phyloP scores from a whole-genome alignment of 1,140 invertebrate genomes.

The Drosophila sp. region DNA sequence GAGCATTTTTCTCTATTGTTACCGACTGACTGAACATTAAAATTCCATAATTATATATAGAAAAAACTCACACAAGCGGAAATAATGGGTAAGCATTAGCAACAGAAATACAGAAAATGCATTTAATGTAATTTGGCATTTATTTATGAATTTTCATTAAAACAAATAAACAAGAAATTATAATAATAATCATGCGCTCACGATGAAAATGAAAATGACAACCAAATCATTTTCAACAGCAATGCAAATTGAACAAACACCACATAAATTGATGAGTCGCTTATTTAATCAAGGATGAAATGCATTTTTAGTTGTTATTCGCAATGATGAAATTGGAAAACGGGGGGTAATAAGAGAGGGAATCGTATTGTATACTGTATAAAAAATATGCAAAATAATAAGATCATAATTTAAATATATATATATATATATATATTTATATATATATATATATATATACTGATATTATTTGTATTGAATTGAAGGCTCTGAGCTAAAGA shows the following conservation, averaged over 20 bases:
- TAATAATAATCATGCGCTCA: constrained; percentile 55
- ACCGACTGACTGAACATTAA: constrained; percentile 44
- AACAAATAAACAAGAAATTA: constrained; percentile 73
- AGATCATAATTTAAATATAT: neutral
- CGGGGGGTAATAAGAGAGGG: no score
- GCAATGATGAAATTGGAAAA: constrained; percentile 1
- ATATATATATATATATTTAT: no score
- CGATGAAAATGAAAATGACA: constrained; percentile 59
- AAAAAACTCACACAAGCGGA: constrained; percentile 61
- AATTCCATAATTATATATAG: constrained; percentile 17
- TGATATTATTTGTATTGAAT: neutral
- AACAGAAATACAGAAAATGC: constrained; percentile 50
- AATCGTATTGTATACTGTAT: no score
- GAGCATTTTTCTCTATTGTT: constrained; percentile 48
- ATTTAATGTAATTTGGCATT: constrained; percentile 80
- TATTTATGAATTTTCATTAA: constrained; percentile 76
- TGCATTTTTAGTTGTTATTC: constrained; percentile 38
- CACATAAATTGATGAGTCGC: constrained; percentile 55
- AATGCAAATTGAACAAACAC: constrained; percentile 47
- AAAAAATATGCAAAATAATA: neutral
- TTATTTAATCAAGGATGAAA: constrained; percentile 63
- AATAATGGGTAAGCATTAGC: constrained; percentile 63
- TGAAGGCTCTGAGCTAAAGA: constrained; percentile 5
- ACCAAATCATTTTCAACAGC: constrained; percentile 54
- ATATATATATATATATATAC: no score